Conservation (phyloP, 2,888 invertebrate species). For the Yponomeuta cagnagella region DNA sequence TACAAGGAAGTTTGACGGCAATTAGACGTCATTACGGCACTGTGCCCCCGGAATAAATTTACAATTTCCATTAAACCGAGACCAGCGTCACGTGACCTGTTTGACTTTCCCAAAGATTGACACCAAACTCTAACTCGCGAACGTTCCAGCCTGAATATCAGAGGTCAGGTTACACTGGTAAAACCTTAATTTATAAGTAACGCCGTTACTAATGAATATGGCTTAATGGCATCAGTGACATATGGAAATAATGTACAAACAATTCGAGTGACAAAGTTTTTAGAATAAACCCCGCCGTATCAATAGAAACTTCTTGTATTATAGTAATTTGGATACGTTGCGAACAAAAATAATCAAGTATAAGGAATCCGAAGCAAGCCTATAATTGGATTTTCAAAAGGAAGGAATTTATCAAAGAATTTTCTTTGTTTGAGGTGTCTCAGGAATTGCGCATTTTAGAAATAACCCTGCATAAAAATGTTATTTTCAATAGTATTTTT, state of each 20-base stretch:
- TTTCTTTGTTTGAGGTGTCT: no score
- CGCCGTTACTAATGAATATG: conserved; percentile 15
- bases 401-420: no score
- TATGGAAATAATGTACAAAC: conserved; percentile 2
- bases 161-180: conserved; percentile 1
- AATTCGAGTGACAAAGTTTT: neutral
- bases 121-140: neutral
- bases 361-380: no score
- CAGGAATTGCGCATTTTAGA: no score
- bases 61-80: conserved; percentile 20
- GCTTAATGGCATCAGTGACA: conserved; percentile 18
- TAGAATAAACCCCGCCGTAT: no score
- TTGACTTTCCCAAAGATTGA: neutral
- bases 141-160: neutral
- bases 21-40: conserved; percentile 42
- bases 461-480: no score
- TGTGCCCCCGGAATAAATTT: conserved; percentile 45
- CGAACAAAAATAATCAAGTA: no score
- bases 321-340: no score
- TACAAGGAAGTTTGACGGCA: conserved; percentile 41
- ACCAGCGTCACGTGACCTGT: neutral
- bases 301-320: no score
- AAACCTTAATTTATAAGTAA: neutral
- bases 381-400: no score
- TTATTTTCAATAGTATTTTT: no score